Evolutionary conservation across 2,888 invertebrate species (phyloP).

Genomic region (Drosophila acutilabella): DNA sequence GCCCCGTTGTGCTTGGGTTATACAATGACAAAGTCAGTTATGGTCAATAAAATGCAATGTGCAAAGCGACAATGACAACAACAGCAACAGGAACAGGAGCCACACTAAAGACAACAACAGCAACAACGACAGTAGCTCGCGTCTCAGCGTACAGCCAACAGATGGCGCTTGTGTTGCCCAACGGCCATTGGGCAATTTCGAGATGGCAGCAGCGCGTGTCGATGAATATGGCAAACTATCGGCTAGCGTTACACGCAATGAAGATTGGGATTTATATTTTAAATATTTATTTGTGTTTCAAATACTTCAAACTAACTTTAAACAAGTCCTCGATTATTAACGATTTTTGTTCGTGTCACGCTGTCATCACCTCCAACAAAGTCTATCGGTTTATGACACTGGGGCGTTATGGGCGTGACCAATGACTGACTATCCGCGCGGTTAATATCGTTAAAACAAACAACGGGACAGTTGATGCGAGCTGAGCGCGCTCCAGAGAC

Average conservation of each 20-base stretch:
- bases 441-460: conserved; percentile 69
- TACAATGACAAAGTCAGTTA: conserved; percentile 78
- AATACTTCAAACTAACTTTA: too few relatives aligned
- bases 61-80: conserved; percentile 61
- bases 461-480: conserved; percentile 58
- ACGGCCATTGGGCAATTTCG: conserved; percentile 27
- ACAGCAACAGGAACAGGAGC: conserved; percentile 2
- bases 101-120: background rate
- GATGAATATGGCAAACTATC: conserved; percentile 1
- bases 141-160: conserved; percentile 47
- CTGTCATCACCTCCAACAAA: conserved; percentile 30
- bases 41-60: conserved; percentile 81
- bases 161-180: conserved; percentile 55
- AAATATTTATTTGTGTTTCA: too few relatives aligned
- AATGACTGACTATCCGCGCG: conserved; percentile 49
- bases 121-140: conserved; percentile 16
- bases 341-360: conserved; percentile 16
- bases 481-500: conserved; percentile 51
- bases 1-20: conserved; percentile 40
- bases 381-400: conserved; percentile 38
- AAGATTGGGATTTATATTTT: too few relatives aligned
- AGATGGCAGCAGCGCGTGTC: conserved; percentile 37
- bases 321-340: too few relatives aligned
- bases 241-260: background rate
- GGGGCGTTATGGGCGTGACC: conserved; percentile 64